These are phyloP conservation scores for Mesoligia furuncula DNA, from an alignment of 2,888 invertebrate genomes.

Conservation along the genomic window DNA sequence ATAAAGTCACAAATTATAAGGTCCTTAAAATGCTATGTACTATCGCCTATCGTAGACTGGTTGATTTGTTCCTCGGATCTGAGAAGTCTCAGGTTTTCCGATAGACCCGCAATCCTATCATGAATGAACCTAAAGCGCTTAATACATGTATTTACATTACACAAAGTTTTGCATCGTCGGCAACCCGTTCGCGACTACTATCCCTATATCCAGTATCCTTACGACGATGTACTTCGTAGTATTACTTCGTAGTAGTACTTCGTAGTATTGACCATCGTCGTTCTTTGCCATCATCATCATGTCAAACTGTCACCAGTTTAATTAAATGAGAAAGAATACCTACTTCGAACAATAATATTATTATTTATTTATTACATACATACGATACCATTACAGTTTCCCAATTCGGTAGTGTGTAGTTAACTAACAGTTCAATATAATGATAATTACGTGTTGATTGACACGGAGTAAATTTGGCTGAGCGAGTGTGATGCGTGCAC, in stretches of 20 bases:
- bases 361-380: no score
- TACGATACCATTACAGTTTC: no score
- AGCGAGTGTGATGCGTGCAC: constrained; percentile 36
- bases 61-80: background rate
- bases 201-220: background rate
- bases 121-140: background rate
- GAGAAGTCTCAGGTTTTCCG: background rate
- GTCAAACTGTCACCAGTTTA: background rate
- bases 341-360: background rate
- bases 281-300: background rate
- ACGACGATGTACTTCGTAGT: background rate
- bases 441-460: constrained; percentile 15
- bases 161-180: background rate
- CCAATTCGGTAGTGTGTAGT: no score
- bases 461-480: background rate
- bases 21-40: background rate
- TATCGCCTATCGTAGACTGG: background rate
- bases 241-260: background rate
- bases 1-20: no score
- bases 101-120: background rate
- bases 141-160: background rate
- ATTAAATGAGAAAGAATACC: background rate
- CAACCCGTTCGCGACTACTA: background rate
- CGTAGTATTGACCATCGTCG: background rate
- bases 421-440: no score